A percentile compares a stretch with the other conserved stretches of the same genome.
Evolutionary conservation across 2,113 vertebrate genomes (phyloP).

Genomic region (Platichthys flesus): DNA sequence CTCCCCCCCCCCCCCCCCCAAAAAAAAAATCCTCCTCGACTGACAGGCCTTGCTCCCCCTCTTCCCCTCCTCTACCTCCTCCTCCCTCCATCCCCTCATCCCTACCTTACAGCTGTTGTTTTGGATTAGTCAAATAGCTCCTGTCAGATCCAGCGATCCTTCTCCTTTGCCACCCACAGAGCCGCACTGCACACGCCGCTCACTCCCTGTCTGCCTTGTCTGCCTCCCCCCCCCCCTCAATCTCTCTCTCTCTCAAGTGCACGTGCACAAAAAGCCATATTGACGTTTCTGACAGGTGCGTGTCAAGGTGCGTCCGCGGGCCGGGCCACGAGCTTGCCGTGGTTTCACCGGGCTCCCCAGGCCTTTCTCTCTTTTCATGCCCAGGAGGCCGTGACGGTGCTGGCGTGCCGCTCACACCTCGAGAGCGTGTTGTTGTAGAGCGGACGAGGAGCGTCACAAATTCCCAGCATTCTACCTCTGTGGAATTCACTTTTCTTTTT

Average conservation of each 20-base stretch:
- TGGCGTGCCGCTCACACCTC: constrained; percentile 72
- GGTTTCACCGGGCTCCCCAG: constrained; percentile 30
- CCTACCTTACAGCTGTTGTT: constrained; percentile 85
- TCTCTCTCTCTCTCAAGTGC: constrained; percentile 12
- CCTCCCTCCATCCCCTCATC: constrained; percentile 49
- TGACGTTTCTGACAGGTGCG: constrained; percentile 74
- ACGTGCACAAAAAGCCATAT: constrained; percentile 32
- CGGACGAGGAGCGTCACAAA: constrained; percentile 57
- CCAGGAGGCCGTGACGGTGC: constrained; percentile 68
- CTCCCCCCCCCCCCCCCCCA: neutral
- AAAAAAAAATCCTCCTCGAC: constrained; percentile 37
- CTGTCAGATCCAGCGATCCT: constrained; percentile 84
- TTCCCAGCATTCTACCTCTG: constrained; percentile 46
- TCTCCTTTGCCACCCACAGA: constrained; percentile 82
- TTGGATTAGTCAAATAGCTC: constrained; percentile 86
- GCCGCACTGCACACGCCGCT: constrained; percentile 46
- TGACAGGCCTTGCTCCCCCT: constrained; percentile 25
- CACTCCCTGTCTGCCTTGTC: constrained; percentile 18
- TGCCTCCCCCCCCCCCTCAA: neutral
- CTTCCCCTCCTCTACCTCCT: constrained; percentile 6
- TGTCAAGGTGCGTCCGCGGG: constrained; percentile 72
- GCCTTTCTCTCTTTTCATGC: constrained; percentile 64
- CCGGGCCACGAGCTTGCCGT: constrained; percentile 25
- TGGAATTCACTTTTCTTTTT: constrained; percentile 67
- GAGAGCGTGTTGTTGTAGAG: constrained; percentile 68